These are phyloP conservation scores for Pangasius larnaudii DNA, from an alignment of 2,797 vertebrate genomes.

Conservation along the genomic window DNA sequence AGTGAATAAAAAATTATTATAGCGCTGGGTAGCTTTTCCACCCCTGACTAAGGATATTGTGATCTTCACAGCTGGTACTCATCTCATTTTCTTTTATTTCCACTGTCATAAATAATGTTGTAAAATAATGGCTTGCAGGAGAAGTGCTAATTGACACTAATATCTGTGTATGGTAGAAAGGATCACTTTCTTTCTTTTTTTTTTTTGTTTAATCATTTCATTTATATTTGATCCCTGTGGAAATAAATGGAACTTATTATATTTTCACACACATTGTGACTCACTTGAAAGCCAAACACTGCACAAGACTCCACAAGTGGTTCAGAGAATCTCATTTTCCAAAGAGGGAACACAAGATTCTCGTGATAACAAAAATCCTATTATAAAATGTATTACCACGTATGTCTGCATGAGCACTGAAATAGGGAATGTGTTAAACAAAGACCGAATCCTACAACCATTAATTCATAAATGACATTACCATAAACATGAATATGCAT, in stretches of 20 bases:
- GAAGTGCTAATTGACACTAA: background rate
- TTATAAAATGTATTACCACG: background rate
- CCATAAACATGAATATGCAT: constrained; percentile 11
- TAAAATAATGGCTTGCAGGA: background rate
- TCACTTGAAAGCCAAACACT: background rate
- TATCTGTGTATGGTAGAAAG: background rate
- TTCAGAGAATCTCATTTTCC: background rate
- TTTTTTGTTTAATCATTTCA: background rate
- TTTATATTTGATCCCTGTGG: background rate
- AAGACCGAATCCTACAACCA: background rate
- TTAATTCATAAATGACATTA: background rate
- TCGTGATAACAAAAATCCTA: background rate
- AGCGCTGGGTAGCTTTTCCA: background rate
- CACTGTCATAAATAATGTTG: background rate
- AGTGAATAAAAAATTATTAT: background rate
- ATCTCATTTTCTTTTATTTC: background rate
- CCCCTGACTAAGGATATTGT: background rate
- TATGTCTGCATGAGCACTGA: background rate
- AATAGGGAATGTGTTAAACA: background rate
- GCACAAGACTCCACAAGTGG: background rate
- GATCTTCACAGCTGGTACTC: background rate
- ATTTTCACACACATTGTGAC: background rate
- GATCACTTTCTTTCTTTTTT: background rate
- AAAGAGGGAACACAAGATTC: background rate
- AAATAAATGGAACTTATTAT: background rate